Conservation (phyloP, 64 coral and sea anemone genomes). For the Acropora yongei region DNA sequence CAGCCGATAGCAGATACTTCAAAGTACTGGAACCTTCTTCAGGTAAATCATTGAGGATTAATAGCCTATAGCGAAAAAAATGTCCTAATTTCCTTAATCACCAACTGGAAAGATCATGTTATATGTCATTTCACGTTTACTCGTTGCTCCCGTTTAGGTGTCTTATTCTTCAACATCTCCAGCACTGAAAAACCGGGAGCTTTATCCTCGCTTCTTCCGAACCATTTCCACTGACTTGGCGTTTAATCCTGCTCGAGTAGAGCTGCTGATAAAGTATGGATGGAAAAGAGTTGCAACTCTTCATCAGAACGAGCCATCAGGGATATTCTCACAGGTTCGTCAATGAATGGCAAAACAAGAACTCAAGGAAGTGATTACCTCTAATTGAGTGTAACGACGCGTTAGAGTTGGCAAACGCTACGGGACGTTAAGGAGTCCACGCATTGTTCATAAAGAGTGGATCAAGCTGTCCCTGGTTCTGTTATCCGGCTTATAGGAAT, state of each 20-base stretch:
- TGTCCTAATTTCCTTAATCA: too few species aligned
- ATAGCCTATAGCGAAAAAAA: too few species aligned
- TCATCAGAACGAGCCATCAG: slow-evolving; percentile 81
- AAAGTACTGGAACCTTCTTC: slow-evolving; percentile 77
- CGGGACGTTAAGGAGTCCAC: too few species aligned
- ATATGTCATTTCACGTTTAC: too few species aligned
- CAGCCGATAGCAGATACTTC: slow-evolving; percentile 82
- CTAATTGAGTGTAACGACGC: too few species aligned
- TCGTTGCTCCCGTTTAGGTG: slow-evolving; percentile 44
- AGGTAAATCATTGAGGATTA: slow-evolving; percentile 22
- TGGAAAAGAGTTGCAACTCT: slow-evolving; percentile 85
- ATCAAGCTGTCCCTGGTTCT: too few species aligned
- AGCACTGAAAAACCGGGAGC: slow-evolving; percentile 56
- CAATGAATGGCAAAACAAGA: neutral
- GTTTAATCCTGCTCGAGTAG: slow-evolving; percentile 77
- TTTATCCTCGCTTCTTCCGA: slow-evolving; percentile 85
- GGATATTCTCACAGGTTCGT: slow-evolving; percentile 86
- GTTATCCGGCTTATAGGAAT: too few species aligned
- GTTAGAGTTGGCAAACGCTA: too few species aligned
- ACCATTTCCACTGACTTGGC: slow-evolving; percentile 82
- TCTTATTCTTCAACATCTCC: slow-evolving; percentile 85
- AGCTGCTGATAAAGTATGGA: slow-evolving; percentile 61
- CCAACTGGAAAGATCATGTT: too few species aligned
- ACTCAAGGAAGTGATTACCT: neutral
- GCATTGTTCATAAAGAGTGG: too few species aligned